Evolutionary conservation across 2,113 vertebrate genomes (phyloP), one percentile per base, ranked within the genome.

Genomic region (Edolisoma coerulescens): DNA sequence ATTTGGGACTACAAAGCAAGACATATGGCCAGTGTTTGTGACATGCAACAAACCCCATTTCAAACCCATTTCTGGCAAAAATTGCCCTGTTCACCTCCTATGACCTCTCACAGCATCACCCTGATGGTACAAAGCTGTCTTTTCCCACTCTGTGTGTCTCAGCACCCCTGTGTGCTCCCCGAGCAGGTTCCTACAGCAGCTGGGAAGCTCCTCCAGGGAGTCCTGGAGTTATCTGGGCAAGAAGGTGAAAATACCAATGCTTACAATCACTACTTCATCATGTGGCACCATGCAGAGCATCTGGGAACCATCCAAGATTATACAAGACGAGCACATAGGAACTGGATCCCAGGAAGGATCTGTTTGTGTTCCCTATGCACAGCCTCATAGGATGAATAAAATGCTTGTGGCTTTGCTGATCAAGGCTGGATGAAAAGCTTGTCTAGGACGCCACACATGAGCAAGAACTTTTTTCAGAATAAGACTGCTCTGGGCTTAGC

Each of bases 111-210:
- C 5, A 50, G n/a, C 13, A 74, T 54, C 45, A 16, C 17, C 37
- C 28, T 13, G 24, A 35, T 35, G 44, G 67, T 13, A 53, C 50
- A 53, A 89, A 91, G n/a, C 16, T 4, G 3, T 11, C 32, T 54
- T 64, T 52, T 81, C 45, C 44, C 68, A 73, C 10, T 30, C 57
- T 0, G 0, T 35, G 11, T 1, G 1, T 49, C 42, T 65, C 6
- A 3, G 39, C 39, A 86, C 3, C 21, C 11, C 10, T 23, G 19
- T 35, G 27, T 52, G 22, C 19, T 61, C 18, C 19, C 24, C 49
- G 61, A 0, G 15, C 16, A 75, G n/a, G n/a, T 28, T 69, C 49
- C 54, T 64, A 76, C 16, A 65, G 76, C 54, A 84, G 26, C 32
- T 59, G 50, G 45, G 45, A 79, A 90, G 44, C 24, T 77, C 30